Evolutionary conservation across 2,797 vertebrate species (phyloP), one percentile per base, ranked within the genome.

Genomic region (Synanceia verrucosa): DNA sequence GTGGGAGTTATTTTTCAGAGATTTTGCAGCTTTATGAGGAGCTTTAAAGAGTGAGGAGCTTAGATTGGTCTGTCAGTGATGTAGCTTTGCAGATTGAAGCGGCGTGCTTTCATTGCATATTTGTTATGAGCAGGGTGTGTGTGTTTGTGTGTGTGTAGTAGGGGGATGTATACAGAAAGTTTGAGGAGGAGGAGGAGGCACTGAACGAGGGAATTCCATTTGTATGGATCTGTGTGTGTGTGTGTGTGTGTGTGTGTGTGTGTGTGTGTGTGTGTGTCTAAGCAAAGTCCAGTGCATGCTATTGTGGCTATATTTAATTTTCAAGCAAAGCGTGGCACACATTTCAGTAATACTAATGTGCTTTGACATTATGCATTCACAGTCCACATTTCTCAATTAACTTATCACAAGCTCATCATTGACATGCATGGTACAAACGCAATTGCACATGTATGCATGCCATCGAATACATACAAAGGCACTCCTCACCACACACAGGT

Each of bases 131-230:
- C 75, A 71, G 33, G 61, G 23, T 55, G 65, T 78, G 41, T 68
- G 61, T 65, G 55, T 70, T 64, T 63, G 39, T 52, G 64, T 59
- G 50, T 65, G 43, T 52, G 56, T 68, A 62, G 6, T 28, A 18
- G 11, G n/a, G 53, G 4, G 57, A 43, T 19, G 39, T 51, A 48
- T 29, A 39, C 74, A 78, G 73, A 89, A 90, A 92, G 89, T 91
- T 89, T 83, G 65, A 80, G 76, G 56, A 83, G 39, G 41, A 43
- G 41, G 41, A 43, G 74, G 82, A 74, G 72, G 76, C 61, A 66
- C 72, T 64, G 75, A 77, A 76, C 78, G 82, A 89, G 87, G 88
- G 86, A 87, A 90, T 89, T 82, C 87, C 88, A 82, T 88, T 86
- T 82, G 77, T 71, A 76, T 86, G 66, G 72, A 79, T 84, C n/a